Conservation (phyloP, 2,113 vertebrate species). For the Hippotragus niger region DNA sequence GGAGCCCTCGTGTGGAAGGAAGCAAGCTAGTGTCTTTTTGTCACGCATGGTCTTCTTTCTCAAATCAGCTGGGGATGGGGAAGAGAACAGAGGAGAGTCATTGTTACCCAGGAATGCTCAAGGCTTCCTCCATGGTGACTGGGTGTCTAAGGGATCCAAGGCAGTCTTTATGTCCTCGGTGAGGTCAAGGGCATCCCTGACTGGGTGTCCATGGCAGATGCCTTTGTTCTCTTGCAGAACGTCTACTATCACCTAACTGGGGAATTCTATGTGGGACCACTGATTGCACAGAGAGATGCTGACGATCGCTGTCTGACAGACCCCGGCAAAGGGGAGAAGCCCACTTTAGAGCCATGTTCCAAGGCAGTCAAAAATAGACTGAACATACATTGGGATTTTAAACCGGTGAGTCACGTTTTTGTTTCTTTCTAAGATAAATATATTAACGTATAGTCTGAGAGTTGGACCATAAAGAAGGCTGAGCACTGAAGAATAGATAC, state of each 20-base stretch:
- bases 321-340: not conserved
- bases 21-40: not conserved
- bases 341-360: slow-evolving; percentile 56
- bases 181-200: not conserved
- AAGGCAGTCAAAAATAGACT: not conserved
- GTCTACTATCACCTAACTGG: slow-evolving; percentile 60
- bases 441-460: not conserved
- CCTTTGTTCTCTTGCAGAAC: slow-evolving; percentile 31
- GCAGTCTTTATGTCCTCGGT: not conserved
- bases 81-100: not conserved
- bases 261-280: slow-evolving; percentile 58
- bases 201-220: not conserved
- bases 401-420: not conserved
- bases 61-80: too few species aligned
- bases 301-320: slow-evolving; percentile 57
- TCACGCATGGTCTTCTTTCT: not conserved
- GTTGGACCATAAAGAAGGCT: not conserved
- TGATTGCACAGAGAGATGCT: not conserved
- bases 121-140: fast-evolving
- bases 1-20: not conserved
- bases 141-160: not conserved
- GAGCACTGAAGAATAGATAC: not conserved
- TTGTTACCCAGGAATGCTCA: not conserved
- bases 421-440: not conserved
- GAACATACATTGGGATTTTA: slow-evolving; percentile 69